A percentile compares a stretch with the other conserved stretches of the same genome.
phyloP scores from a whole-genome alignment of 2,113 vertebrate species.

The Tricholaema leucomelas region DNA sequence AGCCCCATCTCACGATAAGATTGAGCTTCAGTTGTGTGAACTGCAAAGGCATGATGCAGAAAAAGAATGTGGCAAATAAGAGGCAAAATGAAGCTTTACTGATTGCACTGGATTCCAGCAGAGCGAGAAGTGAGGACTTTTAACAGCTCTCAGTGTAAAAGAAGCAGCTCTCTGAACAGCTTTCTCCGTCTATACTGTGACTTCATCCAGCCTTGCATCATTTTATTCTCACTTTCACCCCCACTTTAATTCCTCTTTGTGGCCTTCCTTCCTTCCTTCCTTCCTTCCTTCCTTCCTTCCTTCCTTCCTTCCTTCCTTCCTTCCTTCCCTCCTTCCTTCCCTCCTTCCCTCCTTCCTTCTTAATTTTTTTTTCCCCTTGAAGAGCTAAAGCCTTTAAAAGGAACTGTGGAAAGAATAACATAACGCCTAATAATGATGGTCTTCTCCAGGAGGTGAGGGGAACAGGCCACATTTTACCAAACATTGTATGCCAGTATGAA shows the following conservation, averaged over 20 bases:
- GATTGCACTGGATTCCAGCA: not conserved
- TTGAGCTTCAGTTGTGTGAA: not conserved
- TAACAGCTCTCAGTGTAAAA: not conserved
- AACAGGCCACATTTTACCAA: not conserved
- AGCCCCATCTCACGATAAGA: not conserved
- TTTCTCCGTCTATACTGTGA: not conserved
- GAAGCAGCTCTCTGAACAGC: not conserved
- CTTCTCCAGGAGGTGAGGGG: not conserved
- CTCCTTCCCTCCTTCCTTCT: too few relatives aligned
- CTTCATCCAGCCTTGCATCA: rapidly evolving
- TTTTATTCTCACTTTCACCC: not conserved
- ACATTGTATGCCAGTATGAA: rapidly evolving
- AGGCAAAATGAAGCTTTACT: not conserved
- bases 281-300: too few relatives aligned
- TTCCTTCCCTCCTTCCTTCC: too few relatives aligned
- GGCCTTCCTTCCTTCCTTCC: too few relatives aligned
- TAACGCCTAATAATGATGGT: not conserved
- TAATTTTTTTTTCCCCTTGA: not conserved
- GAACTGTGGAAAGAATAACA: not conserved
- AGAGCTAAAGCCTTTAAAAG: not conserved
- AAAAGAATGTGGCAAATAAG: not conserved
- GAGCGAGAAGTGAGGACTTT: not conserved
- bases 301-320: too few relatives aligned
- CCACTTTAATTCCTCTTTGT: not conserved
- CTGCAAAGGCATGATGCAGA: not conserved